Evolutionary conservation across 2,888 invertebrate genomes (phyloP), one percentile per base, ranked within the genome.

Genomic region (Coelopa pilipes): DNA sequence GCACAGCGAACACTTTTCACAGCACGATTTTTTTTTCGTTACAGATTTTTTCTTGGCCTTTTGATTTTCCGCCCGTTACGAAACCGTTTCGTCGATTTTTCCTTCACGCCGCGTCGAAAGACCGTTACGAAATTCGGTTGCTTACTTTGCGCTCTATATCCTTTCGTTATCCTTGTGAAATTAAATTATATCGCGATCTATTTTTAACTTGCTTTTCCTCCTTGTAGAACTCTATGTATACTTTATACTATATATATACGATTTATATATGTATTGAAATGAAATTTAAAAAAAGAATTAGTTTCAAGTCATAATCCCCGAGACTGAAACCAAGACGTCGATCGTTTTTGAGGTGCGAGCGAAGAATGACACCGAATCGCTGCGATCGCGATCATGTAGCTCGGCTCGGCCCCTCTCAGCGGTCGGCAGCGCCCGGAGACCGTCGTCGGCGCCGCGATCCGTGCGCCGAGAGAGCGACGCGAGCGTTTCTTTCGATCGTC

Each of bases 281-380:
- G 82, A 81, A 83, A 82, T 85, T 84, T 78, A 83, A 74, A 72
- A 80, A 79, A 79, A 78, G 78, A 77, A 78, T 80, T 81, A 85
- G 84, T 86, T 86, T 87, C 84, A 87, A 87, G 87, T 87, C 87
- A 87, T 87, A 86, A 87, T 88, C 88, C 88, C 88, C 88, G 88
- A 88, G 87, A 88, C 88, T 87, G 87, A 87, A 87, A 87, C 87
- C 93, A 93, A 94, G 94, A 94, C 94, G 94, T 94, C 94, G 94
- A 93, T 94, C 94, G 94, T 93, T 93, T 93, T 93, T 93, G 93
- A 93, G 93, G 93, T 92, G 93, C 92, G 92, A 93, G 93, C 93
- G 93, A 93, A 93, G 93, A 93, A 93, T 93, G 92, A 89, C 85
- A 86, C 83, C 84, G 86, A 84, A 84, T 82, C 81, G 81, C 82